These are phyloP conservation scores for Lagocephalus sceleratus DNA, from an alignment of 2,797 vertebrate species.

Conservation along the genomic window DNA sequence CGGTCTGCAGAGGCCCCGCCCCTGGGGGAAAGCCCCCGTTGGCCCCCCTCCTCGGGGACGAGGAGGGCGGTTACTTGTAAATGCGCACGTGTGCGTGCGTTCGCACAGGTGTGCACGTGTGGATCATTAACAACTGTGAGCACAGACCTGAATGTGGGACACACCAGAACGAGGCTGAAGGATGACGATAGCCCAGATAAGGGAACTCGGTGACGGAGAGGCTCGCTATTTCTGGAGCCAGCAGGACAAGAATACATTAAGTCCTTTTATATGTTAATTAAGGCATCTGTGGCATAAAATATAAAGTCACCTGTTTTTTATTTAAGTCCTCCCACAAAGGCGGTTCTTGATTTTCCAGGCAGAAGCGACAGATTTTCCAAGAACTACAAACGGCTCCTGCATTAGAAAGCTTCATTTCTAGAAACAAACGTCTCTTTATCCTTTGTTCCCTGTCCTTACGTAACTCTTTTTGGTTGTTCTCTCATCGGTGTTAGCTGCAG, in stretches of 20 bases:
- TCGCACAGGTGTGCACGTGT: slow-evolving; percentile 13
- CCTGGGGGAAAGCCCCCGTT: slow-evolving; percentile 40
- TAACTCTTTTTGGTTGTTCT: not conserved
- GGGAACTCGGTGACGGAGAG: slow-evolving; percentile 9
- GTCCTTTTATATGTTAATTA: no score
- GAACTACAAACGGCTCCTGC: not conserved
- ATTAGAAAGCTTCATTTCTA: not conserved
- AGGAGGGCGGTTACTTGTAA: slow-evolving; percentile 5
- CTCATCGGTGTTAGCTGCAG: not conserved
- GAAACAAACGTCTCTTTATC: slow-evolving; percentile 22
- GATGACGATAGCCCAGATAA: slow-evolving; percentile 30
- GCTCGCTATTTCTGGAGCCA: slow-evolving; percentile 3
- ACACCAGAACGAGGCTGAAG: slow-evolving; percentile 7
- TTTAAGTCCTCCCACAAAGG: not conserved
- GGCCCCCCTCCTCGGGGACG: slow-evolving; percentile 27
- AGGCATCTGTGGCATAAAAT: no score
- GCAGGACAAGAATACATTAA: no score
- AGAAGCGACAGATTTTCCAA: not conserved
- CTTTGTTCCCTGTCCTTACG: no score
- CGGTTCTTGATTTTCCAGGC: not conserved
- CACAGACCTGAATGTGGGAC: slow-evolving; percentile 21
- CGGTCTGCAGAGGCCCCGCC: slow-evolving; percentile 38
- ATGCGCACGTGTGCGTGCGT: slow-evolving; percentile 19
- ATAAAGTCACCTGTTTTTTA: not conserved
- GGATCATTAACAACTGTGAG: slow-evolving; percentile 19